Evolutionary conservation across 2,113 vertebrate species (phyloP).

Genomic region (Ptilorrhoa leucosticta): DNA sequence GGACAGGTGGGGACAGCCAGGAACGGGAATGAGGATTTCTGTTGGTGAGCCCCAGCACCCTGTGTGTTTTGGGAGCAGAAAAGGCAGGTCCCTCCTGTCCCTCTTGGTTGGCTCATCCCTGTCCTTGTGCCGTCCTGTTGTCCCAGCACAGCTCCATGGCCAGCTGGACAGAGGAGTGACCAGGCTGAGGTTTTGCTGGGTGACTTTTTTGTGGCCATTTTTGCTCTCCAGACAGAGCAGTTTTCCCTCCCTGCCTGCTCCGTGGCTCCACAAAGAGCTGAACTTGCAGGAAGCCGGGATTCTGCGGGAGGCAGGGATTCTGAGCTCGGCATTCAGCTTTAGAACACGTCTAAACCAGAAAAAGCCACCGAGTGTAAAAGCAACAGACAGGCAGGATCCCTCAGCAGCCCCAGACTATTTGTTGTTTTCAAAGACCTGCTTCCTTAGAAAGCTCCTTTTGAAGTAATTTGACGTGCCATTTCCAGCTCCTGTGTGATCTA

Average conservation of each 20-base stretch:
- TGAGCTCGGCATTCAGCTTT: neutral
- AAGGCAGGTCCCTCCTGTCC: neutral
- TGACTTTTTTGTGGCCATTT: neutral
- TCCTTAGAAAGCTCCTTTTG: conserved; percentile 52
- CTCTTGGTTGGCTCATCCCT: neutral
- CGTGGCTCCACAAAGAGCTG: neutral
- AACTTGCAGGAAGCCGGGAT: neutral
- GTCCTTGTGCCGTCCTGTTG: neutral
- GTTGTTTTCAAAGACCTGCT: conserved; percentile 58
- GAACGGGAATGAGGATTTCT: neutral
- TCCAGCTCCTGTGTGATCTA: conserved; percentile 47
- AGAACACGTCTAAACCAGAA: neutral
- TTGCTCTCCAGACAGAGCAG: neutral
- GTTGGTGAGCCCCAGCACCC: neutral
- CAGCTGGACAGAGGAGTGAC: neutral
- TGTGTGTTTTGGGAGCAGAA: neutral
- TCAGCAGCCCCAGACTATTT: conserved; percentile 36
- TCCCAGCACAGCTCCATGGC: neutral
- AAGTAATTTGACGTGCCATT: conserved; percentile 52
- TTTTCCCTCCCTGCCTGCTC: neutral
- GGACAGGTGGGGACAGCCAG: neutral
- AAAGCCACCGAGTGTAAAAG: neutral
- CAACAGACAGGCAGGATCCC: conserved; percentile 20
- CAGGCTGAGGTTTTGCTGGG: neutral
- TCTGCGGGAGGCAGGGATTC: neutral